Percentiles rank a stretch among this genome's conserved stretches.
Conservation (phyloP, 2,888 invertebrate genomes). For the Polymixis lichenea region DNA sequence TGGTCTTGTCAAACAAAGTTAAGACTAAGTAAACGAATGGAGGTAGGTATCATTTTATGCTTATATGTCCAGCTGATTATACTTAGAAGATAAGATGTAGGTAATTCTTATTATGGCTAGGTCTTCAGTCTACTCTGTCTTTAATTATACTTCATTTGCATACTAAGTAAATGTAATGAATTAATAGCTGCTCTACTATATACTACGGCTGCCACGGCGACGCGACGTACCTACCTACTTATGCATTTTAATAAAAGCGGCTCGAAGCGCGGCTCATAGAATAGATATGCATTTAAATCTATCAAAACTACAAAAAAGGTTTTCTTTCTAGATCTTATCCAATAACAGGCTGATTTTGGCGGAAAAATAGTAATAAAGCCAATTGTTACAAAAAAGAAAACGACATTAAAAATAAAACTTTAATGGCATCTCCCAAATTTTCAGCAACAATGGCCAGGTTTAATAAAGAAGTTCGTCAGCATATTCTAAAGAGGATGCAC, state of each 20-base stretch:
- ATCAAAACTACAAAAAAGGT: too few species aligned
- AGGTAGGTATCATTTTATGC: conserved; percentile 9
- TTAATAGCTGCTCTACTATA: conserved; percentile 5
- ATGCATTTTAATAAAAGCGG: neutral
- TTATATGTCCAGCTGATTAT: conserved; percentile 24
- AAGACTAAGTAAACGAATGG: conserved; percentile 8
- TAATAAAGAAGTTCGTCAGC: neutral
- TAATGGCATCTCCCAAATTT: neutral
- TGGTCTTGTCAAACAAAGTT: conserved; percentile 19
- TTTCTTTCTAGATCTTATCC: neutral
- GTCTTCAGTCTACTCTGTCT: neutral
- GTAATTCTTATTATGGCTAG: conserved; percentile 1
- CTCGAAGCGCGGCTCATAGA: neutral
- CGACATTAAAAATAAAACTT: neutral
- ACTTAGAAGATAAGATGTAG: conserved; percentile 15
- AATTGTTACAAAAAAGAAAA: neutral
- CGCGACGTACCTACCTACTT: too few species aligned
- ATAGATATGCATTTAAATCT: too few species aligned
- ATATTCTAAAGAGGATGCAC: neutral
- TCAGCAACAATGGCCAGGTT: neutral
- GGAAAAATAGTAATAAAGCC: neutral
- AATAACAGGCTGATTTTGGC: neutral
- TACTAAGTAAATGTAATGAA: neutral
- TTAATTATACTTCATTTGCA: neutral
- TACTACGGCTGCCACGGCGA: too few species aligned